Percentiles rank a stretch among this genome's conserved stretches.
Evolutionary conservation across 2,888 invertebrate species (phyloP).

Genomic region (Escarpia spicata): DNA sequence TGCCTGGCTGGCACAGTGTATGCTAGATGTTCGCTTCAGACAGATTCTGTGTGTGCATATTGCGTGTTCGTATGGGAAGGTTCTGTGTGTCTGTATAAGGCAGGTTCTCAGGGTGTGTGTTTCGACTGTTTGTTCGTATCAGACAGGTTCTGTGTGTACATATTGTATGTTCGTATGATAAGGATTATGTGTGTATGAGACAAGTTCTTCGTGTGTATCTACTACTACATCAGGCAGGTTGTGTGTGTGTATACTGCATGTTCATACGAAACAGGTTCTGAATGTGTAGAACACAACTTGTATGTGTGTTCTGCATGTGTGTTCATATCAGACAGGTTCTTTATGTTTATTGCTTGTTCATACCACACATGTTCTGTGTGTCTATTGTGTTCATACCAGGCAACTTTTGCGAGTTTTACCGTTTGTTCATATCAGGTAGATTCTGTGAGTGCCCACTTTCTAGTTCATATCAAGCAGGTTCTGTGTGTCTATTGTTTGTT

Average conservation of each 20-base stretch:
- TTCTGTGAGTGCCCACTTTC: background rate
- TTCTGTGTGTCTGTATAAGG: background rate
- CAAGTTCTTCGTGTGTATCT: too few relatives aligned
- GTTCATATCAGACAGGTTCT: too few relatives aligned
- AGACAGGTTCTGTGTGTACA: background rate
- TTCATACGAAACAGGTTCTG: too few relatives aligned
- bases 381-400: background rate
- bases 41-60: background rate
- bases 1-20: too few relatives aligned
- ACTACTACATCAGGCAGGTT: too few relatives aligned
- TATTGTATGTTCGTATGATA: too few relatives aligned
- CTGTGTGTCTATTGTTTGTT: background rate
- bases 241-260: too few relatives aligned
- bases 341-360: background rate
- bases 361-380: background rate
- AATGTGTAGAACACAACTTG: too few relatives aligned
- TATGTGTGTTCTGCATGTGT: too few relatives aligned
- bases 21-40: background rate
- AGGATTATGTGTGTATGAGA: too few relatives aligned
- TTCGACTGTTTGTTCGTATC: background rate
- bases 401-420: background rate
- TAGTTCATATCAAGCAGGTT: background rate
- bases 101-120: background rate
- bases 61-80: too few relatives aligned
- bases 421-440: background rate